Evolutionary conservation across 2,888 invertebrate species (phyloP), one percentile per base, ranked within the genome.

Genomic region (Odontocerum albicorne): DNA sequence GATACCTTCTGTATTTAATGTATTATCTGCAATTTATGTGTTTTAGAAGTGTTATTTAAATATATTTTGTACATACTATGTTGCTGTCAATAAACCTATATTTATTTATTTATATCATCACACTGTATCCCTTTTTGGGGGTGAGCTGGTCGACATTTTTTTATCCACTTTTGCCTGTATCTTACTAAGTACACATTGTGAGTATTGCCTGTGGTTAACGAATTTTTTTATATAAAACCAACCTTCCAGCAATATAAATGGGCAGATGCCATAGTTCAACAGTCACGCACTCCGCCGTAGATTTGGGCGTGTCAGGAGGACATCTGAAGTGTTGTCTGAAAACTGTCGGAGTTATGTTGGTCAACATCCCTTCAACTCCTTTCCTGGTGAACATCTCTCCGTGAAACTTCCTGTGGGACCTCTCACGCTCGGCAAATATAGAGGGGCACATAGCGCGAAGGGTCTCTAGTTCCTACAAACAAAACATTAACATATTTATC

Each of bases 181-280:
- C n/a, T n/a, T n/a, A n/a, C n/a, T n/a, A n/a, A n/a, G n/a, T n/a
- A n/a, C n/a, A n/a, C n/a, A n/a, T n/a, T n/a, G n/a, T n/a, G n/a
- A n/a, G n/a, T n/a, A n/a, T n/a, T n/a, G n/a, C n/a, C n/a, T n/a
- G n/a, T n/a, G n/a, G n/a, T n/a, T n/a, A n/a, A n/a, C n/a, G n/a
- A n/a, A n/a, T n/a, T n/a, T n/a, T n/a, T n/a, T n/a, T n/a, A n/a
- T n/a, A n/a, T n/a, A n/a, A n/a, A 36, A 47, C 66, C 59, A 61
- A 82, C 82, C 83, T 74, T 65, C 90, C 76, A 70, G 75, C 90
- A 47, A 91, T 67, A 68, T 80, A 88, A 20, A 86, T 67, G 8
- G 87, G 81, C 54, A 79, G 76, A 63, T 86, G 84, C 2, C 70
- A 69, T 62, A 82, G 82, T 1, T 70, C 68, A 2, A 87, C 77